Percentiles rank a stretch among this genome's conserved stretches.
Evolutionary conservation across 2,797 vertebrate species (phyloP).

Genomic region (Iguana delicatissima): DNA sequence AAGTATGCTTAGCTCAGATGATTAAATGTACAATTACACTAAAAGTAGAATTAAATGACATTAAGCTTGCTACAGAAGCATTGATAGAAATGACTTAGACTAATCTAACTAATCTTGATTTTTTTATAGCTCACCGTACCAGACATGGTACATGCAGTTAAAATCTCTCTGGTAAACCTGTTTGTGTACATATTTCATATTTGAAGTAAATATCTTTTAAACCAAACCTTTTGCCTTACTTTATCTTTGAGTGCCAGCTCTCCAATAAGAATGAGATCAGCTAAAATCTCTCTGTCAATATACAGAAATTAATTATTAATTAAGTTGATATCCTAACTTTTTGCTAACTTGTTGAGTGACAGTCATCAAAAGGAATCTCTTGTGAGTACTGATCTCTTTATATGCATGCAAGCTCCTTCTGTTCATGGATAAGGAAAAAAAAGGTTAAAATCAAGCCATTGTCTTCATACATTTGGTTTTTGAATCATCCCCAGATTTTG

Average conservation of each 20-base stretch:
- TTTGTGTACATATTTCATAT: constrained; percentile 48
- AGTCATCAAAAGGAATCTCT: background rate
- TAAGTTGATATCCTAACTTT: background rate
- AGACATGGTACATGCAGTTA: constrained; percentile 41
- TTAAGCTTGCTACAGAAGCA: constrained; percentile 44
- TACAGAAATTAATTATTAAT: background rate
- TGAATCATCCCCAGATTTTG: too few relatives aligned
- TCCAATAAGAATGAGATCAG: background rate
- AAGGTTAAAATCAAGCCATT: background rate
- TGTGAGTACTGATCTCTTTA: background rate
- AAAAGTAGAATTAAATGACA: constrained; percentile 60
- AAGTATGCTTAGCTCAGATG: constrained; percentile 48
- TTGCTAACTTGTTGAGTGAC: background rate
- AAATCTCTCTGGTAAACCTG: constrained; percentile 36
- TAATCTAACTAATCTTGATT: constrained; percentile 43
- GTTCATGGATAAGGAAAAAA: background rate
- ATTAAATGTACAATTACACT: constrained; percentile 67
- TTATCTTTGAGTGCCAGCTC: background rate
- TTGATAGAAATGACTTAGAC: constrained; percentile 30
- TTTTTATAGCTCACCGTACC: constrained; percentile 9
- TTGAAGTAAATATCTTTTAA: constrained; percentile 25
- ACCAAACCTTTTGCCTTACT: background rate
- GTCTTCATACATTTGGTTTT: too few relatives aligned
- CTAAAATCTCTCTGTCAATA: background rate
- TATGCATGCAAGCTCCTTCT: background rate